phyloP scores from a whole-genome alignment of 2,888 invertebrate species.

The Phania funesta region DNA sequence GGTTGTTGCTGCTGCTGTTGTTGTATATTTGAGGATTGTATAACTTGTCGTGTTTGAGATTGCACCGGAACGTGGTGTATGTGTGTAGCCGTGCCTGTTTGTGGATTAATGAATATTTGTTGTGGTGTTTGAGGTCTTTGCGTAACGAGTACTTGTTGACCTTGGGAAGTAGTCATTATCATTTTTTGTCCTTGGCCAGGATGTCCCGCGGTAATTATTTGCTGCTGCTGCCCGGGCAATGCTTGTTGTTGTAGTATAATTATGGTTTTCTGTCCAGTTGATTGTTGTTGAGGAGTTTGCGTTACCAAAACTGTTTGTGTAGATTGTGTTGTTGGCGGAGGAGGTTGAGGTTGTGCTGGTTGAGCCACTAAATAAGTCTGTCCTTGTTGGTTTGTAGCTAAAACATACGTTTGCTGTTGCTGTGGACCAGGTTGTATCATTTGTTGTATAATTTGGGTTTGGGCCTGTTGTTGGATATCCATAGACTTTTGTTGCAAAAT shows the following conservation, averaged over 20 bases:
- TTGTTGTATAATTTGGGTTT: constrained; percentile 77
- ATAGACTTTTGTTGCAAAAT: constrained; percentile 77
- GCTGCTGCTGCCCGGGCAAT: constrained; percentile 72
- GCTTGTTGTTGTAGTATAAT: constrained; percentile 86
- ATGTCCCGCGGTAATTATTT: constrained; percentile 76
- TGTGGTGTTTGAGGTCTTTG: constrained; percentile 79
- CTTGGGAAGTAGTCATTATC: constrained; percentile 84
- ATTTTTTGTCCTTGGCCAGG: constrained; percentile 81
- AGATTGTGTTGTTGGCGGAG: constrained; percentile 81
- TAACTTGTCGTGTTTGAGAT: constrained; percentile 60
- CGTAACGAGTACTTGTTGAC: constrained; percentile 85
- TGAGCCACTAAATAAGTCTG: constrained; percentile 86
- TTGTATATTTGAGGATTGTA: constrained; percentile 80
- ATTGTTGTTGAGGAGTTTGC: constrained; percentile 85
- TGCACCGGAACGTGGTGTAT: constrained; percentile 69
- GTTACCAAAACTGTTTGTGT: constrained; percentile 84
- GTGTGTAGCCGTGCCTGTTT: constrained; percentile 70
- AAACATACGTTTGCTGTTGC: constrained; percentile 75
- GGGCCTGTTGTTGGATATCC: constrained; percentile 72
- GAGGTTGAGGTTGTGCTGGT: constrained; percentile 76
- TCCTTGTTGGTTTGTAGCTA: constrained; percentile 81
- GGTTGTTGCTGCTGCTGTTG: constrained; percentile 66
- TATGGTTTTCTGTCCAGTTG: constrained; percentile 85
- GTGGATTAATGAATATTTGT: constrained; percentile 72
- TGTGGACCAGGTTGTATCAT: constrained; percentile 65